Conservation (phyloP, 2,797 vertebrate species). For the Cuniculus paca region DNA sequence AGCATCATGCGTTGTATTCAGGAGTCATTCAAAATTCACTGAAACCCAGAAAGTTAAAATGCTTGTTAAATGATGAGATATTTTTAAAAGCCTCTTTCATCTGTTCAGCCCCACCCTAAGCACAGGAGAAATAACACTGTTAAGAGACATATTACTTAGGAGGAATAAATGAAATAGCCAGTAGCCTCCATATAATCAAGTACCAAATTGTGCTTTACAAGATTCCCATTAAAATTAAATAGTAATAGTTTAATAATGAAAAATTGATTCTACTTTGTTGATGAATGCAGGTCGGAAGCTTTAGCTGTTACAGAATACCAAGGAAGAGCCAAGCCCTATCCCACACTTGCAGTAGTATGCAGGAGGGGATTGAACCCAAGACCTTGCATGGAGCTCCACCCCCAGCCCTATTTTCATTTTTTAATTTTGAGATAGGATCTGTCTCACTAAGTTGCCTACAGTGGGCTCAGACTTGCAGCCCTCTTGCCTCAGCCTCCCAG, state of each 20-base stretch:
- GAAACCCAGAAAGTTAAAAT: constrained; percentile 64
- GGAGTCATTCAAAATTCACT: not conserved
- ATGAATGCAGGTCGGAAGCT: not conserved
- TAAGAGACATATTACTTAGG: not conserved
- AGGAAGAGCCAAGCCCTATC: not conserved
- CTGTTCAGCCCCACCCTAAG: not conserved
- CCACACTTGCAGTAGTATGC: not conserved
- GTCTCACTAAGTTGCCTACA: not conserved
- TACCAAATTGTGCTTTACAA: not conserved
- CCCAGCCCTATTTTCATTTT: not conserved
- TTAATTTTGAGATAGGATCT: not conserved
- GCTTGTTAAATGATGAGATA: constrained; percentile 25
- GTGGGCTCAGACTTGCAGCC: not conserved
- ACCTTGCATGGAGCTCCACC: not conserved
- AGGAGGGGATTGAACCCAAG: not conserved
- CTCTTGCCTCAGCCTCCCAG: not conserved
- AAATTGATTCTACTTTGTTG: constrained; percentile 11
- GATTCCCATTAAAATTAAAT: constrained; percentile 17
- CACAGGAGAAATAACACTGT: not conserved
- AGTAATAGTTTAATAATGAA: constrained; percentile 12
- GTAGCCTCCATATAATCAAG: not conserved
- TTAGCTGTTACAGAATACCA: not conserved
- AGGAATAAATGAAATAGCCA: constrained; percentile 5
- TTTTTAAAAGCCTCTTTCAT: not conserved
- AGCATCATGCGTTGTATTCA: not conserved